These are phyloP conservation scores for Netelia fuscicornis DNA, from an alignment of 2,888 invertebrate species.

Conservation along the genomic window DNA sequence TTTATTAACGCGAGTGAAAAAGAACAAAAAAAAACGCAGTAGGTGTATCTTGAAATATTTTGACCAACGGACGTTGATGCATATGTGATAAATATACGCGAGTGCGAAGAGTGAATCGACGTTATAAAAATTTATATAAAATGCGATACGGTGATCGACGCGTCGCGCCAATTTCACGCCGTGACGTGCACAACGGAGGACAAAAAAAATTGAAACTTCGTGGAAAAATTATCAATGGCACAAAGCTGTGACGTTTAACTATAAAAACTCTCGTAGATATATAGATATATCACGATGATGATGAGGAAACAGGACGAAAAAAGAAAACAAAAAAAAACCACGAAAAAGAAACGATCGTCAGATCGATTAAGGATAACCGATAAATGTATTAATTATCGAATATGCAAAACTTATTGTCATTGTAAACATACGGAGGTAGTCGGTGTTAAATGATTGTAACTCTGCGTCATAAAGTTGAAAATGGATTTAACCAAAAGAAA, in stretches of 20 bases:
- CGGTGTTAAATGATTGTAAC: conserved; percentile 73
- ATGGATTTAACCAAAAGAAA: background rate
- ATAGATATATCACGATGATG: conserved; percentile 26
- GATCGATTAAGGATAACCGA: conserved; percentile 56
- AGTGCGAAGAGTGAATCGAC: conserved; percentile 32
- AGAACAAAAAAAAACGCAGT: conserved; percentile 64
- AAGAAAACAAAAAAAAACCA: conserved; percentile 65
- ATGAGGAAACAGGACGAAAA: conserved; percentile 44
- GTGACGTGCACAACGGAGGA: conserved; percentile 35
- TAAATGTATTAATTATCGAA: conserved; percentile 70
- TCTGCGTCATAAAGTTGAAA: conserved; percentile 61
- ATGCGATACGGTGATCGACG: conserved; percentile 40
- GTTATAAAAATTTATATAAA: conserved; percentile 36
- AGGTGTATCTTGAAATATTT: conserved; percentile 68
- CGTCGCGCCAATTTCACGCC: conserved; percentile 50
- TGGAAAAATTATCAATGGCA: conserved; percentile 46
- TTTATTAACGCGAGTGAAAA: conserved; percentile 35
- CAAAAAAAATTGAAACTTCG: conserved; percentile 20
- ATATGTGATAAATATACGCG: conserved; percentile 64
- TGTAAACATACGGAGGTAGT: conserved; percentile 76
- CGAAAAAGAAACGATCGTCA: conserved; percentile 59
- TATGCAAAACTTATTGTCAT: conserved; percentile 71
- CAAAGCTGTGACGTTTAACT: conserved; percentile 62
- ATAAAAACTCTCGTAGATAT: conserved; percentile 59
- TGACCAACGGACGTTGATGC: conserved; percentile 69